Base-by-base conservation (phyloP, 2,888 invertebrate genomes). In the Physocephala rufipes region DNA sequence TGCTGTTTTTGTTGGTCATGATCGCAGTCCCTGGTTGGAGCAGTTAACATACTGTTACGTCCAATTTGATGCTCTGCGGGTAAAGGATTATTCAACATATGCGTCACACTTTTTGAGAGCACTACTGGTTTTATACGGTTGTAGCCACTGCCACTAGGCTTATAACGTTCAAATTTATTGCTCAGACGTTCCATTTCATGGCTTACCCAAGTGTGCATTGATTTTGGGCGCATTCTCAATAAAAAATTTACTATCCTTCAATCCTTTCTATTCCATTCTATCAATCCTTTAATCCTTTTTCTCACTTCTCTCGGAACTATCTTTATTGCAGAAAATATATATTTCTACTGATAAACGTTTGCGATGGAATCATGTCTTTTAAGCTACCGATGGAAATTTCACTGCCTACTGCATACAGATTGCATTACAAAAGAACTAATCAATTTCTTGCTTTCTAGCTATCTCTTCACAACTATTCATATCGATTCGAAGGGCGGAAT, bases 111-210 rank as follows among this genome's bases (percentile, higher is more conserved):
- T 64, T 82, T 83, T 51, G 84, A 82, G 3, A 84, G 75, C 0
- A 84, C 77, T 28, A 83, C 80, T 2, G 85, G 82, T 61, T 84
- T 81, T 62, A 84, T 85, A 2, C 85, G 85, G 76, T 85, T 84
- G 62, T 84, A 84, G 19, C 84, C 84, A 71, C 81, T 82, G 67
- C 82, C 78, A 1, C 78, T 74, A 4, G 82, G 85, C 71, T 82
- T 85, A 69, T 82, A 84, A 9, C 84, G 82, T 70, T 85, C 81
- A 72, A 84, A 73, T 64, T 79, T 82, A 1, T 76, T 76, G 3
- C 83, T 78, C 2, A 84, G 75, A 16, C 84, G 82, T 51, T 82
- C 82, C 75, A 85, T 80, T 76, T 84, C 85, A 53, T 77, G 73
- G 74, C 78, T 79, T 78, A 84, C 83, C 84, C 84, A 84, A 62